phyloP scores from a whole-genome alignment of 2,113 vertebrate genomes.

The Phaetusa simplex region DNA sequence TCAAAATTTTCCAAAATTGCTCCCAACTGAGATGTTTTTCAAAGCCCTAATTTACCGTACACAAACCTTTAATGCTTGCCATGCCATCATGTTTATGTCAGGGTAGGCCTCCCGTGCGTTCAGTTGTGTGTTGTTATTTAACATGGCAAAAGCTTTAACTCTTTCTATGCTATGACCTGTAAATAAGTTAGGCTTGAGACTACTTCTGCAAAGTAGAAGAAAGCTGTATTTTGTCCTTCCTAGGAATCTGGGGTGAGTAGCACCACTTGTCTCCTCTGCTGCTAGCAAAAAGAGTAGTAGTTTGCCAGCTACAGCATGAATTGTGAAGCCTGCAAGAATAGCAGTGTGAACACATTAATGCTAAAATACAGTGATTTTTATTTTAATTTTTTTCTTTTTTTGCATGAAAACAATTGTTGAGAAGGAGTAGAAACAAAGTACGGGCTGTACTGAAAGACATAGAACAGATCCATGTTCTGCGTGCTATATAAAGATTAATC shows the following conservation, averaged over 20 bases:
- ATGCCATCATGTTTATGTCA: background rate
- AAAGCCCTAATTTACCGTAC: conserved; percentile 2
- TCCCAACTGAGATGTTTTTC: conserved; percentile 46
- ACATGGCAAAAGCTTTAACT: background rate
- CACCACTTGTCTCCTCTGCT: background rate
- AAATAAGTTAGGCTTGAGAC: background rate
- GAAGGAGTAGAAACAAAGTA: conserved; percentile 7
- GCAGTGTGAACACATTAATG: background rate
- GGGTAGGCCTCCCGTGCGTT: background rate
- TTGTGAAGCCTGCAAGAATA: background rate
- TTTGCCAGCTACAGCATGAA: background rate
- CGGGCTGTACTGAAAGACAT: conserved; percentile 11
- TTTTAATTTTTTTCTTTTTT: background rate
- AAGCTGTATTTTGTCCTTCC: background rate
- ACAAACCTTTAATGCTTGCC: conserved; percentile 6
- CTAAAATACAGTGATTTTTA: background rate
- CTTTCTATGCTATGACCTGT: background rate
- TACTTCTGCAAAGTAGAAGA: background rate
- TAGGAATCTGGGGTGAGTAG: background rate
- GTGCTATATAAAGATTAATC: conserved; percentile 52
- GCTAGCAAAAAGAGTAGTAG: background rate
- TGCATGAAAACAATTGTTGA: conserved; percentile 22
- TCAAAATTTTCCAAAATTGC: conserved; percentile 32
- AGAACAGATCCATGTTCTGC: conserved; percentile 22
- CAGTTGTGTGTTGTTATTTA: background rate